Evolutionary conservation across 2,888 invertebrate genomes (phyloP), one percentile per base, ranked within the genome.

Genomic region (Mesodorylaimus sp.): DNA sequence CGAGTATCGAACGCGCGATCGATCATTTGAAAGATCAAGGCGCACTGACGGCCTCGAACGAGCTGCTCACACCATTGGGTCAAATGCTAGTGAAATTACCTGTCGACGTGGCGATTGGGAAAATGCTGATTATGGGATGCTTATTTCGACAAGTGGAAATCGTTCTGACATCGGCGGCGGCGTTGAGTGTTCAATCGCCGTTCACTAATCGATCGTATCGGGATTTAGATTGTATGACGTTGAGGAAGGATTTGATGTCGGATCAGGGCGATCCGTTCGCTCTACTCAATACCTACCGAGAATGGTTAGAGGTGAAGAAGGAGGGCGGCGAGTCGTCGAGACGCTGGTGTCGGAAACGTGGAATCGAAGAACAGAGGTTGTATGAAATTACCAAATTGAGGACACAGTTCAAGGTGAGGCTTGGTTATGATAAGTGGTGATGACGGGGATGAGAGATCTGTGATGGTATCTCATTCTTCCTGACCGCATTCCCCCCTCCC

Each of bases 241-340:
- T 60, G 10, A 59, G 65, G 27, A 63, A 66, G 54, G 56, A 78
- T 0, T 74, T 91, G 36, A 85, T 91, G 63, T 89, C 89, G 0
- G 84, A 85, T 63, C 88, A 93, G 65, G 97, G 97, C 0, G 97
- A 97, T 67, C 86, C 93, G 0, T 75, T 97, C 55, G 87, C 87
- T 0, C 70, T 93, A 0, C 70, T 97, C 1, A 83, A 83, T 58
- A 76, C 82, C 16, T 48, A 50, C 25, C 54, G 59, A 2, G 61
- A 58, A 49, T 62, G 60, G 62, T 56, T 61, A 2, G 51, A 68
- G 59, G 63, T 69, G 29, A 70, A 71, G 55, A 63, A 54, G 55
- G 24, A 54, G 50, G 38, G 52, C 39, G 24, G 61, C 59, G 29
- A 47, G 16, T 21, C 49, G 13, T 66, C 68, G 0, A 74, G 79